Evolutionary conservation across 2,888 invertebrate genomes (phyloP), one percentile per base, ranked within the genome.

Genomic region (Drosophila trichaetosa): DNA sequence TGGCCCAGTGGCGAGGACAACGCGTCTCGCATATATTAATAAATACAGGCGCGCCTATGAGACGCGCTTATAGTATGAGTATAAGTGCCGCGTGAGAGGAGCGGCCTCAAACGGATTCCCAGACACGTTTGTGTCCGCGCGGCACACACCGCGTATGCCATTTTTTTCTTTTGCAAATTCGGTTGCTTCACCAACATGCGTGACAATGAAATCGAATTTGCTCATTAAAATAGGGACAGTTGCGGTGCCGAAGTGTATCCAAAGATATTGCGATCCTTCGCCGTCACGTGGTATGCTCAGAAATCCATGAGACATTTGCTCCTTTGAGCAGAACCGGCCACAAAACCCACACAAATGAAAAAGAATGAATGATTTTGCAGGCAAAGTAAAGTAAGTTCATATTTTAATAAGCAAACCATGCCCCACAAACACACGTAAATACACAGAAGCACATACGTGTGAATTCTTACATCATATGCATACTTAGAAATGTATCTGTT

Each of bases 171-270:
- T 34, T 29, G 52, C 53, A 62, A 49, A 59, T 69, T 64, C 60
- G 70, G 42, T 24, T 54, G 58, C 36, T 27, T 31, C 27, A 38
- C 51, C 33, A 38, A 63, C 58, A 53, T 78, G 83, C 88, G 82
- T 88, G 87, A 83, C 88, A 88, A 82, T 83, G 89, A 83, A 85
- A 87, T 88, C 85, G 85, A 89, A 87, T 88, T 87, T 82, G 76
- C 85, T 88, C 87, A 88, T 88, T 87, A 85, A 79, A 87, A 80
- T 75, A 72, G 21, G 70, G 69, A 73, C 85, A 82, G 79, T 80
- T 79, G 71, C 36, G 40, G 16, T 53, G 54, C 65, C 52, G 33
- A 38, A 49, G 64, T 40, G 31, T 54, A 53, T 21, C 57, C 63
- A 46, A 61, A 51, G 57, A 60, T 33, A 54, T 73, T 57, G 49